phyloP scores from a whole-genome alignment of 2,797 vertebrate genomes.

The Helicolenus hilgendorfi region DNA sequence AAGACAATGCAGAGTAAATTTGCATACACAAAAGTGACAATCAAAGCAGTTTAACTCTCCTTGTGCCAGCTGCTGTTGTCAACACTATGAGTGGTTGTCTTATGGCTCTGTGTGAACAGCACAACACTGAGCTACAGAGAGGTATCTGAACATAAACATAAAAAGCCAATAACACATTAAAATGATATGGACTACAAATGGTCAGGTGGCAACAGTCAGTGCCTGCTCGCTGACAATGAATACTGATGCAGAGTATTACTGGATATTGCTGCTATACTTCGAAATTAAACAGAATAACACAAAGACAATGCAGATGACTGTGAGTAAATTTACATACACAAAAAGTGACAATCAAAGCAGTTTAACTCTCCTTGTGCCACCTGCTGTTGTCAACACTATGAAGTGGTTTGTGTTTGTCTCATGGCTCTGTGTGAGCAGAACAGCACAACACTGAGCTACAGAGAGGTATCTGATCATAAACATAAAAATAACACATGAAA shows the following conservation, averaged over 20 bases:
- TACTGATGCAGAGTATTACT: slow-evolving; percentile 55
- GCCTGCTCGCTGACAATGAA: slow-evolving; percentile 67
- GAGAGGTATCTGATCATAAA: not conserved
- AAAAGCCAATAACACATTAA: not conserved
- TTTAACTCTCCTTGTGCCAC: not conserved
- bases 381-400: slow-evolving; percentile 29
- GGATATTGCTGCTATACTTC: not conserved
- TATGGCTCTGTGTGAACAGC: not conserved
- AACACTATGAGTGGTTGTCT: slow-evolving; percentile 2
- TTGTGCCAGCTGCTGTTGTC: slow-evolving; percentile 12
- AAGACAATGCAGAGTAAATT: not conserved
- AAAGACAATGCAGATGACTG: not conserved
- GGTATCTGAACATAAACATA: not conserved
- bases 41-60: not conserved
- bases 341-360: not conserved
- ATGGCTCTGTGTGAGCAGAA: not conserved
- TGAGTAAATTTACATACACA: not conserved
- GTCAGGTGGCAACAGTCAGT: slow-evolving; percentile 80
- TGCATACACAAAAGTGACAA: not conserved
- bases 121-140: not conserved
- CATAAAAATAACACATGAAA: not conserved
- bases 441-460: not conserved
- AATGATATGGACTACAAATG: not conserved
- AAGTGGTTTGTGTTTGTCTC: not conserved
- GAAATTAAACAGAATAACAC: not conserved